These are phyloP conservation scores for Mystacornis crossleyi DNA, from an alignment of 2,113 vertebrate genomes.

Conservation along the genomic window DNA sequence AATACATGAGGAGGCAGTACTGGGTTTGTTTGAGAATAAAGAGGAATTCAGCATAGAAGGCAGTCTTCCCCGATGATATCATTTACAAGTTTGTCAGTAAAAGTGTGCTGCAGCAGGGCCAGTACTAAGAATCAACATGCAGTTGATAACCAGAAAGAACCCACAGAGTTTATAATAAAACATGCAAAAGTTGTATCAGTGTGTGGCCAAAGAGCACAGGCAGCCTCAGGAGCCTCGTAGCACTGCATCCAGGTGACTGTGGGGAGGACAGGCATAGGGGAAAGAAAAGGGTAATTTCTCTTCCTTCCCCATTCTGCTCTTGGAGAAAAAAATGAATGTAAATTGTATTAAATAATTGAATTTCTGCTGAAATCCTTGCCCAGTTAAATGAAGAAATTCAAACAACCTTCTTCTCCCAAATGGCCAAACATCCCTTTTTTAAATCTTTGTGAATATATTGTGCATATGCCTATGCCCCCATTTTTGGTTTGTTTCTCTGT, in stretches of 20 bases:
- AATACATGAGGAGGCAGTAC: background rate
- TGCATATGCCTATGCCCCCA: background rate
- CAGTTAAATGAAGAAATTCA: conserved; percentile 13
- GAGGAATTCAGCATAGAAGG: background rate
- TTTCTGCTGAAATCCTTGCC: background rate
- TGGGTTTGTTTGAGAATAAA: background rate
- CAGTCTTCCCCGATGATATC: background rate
- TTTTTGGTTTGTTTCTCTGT: background rate
- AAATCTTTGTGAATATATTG: background rate
- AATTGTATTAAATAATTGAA: conserved; percentile 26
- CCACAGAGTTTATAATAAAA: background rate
- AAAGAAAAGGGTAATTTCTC: background rate
- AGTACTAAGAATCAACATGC: background rate
- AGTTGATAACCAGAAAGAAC: background rate
- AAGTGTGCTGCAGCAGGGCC: background rate
- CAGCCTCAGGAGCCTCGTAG: background rate
- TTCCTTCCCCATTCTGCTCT: background rate
- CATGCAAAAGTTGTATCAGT: background rate
- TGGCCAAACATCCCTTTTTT: background rate
- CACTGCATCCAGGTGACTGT: background rate
- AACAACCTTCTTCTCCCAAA: background rate
- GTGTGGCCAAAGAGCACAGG: background rate
- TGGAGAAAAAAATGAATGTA: background rate
- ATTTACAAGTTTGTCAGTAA: background rate
- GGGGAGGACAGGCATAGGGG: background rate